Percentiles rank a stretch among this genome's conserved stretches.
phyloP scores from a whole-genome alignment of 2,113 vertebrate species.

The Albula goreensis region DNA sequence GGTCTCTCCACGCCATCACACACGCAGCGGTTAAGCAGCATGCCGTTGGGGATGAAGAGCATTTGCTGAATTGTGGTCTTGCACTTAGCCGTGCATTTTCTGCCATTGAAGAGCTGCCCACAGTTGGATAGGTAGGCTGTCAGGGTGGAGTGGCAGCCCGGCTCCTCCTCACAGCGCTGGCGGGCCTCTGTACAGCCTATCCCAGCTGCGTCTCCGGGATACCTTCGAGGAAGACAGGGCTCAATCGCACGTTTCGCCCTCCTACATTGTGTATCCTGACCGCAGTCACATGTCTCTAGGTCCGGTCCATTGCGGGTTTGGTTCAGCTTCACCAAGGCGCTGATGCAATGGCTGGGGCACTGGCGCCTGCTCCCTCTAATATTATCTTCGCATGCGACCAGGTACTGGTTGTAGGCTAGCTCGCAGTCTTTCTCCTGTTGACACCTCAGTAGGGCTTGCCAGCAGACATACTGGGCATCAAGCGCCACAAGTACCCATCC shows the following conservation, averaged over 20 bases:
- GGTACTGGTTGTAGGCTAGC: constrained; percentile 68
- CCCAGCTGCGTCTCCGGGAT: constrained; percentile 60
- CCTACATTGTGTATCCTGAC: constrained; percentile 61
- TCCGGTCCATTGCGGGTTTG: constrained; percentile 67
- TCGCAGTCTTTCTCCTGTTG: constrained; percentile 72
- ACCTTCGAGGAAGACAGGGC: constrained; percentile 70
- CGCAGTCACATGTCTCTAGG: constrained; percentile 75
- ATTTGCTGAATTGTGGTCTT: constrained; percentile 71
- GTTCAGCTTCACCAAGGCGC: constrained; percentile 71
- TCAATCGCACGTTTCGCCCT: constrained; percentile 68
- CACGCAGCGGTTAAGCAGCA: constrained; percentile 70
- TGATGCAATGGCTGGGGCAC: constrained; percentile 77
- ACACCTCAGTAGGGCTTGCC: constrained; percentile 71
- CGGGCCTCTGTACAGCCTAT: constrained; percentile 77
- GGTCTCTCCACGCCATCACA: constrained; percentile 76
- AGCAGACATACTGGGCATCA: constrained; percentile 67
- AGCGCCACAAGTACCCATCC: constrained; percentile 58
- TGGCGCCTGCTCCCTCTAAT: constrained; percentile 57
- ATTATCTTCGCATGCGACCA: constrained; percentile 67
- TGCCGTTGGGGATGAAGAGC: constrained; percentile 68
- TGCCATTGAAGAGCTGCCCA: constrained; percentile 78
- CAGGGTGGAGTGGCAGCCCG: constrained; percentile 65
- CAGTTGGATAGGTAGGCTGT: constrained; percentile 71
- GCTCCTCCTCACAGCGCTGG: constrained; percentile 71
- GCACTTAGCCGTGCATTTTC: constrained; percentile 70